Evolutionary conservation across 2,888 invertebrate genomes (phyloP).

Genomic region (Epirrhoe alternata): DNA sequence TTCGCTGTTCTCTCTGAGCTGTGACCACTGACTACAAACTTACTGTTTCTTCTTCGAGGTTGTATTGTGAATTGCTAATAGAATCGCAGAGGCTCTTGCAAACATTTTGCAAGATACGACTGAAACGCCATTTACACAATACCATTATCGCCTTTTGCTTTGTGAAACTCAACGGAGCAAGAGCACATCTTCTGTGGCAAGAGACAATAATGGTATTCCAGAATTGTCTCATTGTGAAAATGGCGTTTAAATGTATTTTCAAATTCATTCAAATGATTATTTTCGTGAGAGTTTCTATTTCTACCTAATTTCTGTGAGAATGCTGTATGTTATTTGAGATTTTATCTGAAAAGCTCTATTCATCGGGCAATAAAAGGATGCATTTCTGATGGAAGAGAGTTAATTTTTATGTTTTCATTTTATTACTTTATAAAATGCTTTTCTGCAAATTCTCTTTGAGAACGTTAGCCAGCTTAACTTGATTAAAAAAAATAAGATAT

Average conservation of each 20-base stretch:
- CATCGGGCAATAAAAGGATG: slow-evolving; percentile 5
- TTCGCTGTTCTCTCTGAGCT: slow-evolving; percentile 14
- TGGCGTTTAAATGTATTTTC: not conserved
- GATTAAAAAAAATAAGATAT: no score
- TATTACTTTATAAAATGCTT: no score
- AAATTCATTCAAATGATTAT: not conserved
- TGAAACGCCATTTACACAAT: no score
- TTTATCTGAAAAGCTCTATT: not conserved
- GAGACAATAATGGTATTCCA: no score
- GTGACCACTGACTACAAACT: slow-evolving; percentile 13
- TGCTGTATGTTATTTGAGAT: not conserved
- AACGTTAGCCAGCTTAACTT: no score
- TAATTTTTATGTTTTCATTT: not conserved
- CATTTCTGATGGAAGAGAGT: not conserved
- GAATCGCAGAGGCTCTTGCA: slow-evolving; percentile 18
- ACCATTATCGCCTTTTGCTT: no score
- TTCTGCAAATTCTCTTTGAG: no score
- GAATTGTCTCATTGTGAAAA: no score
- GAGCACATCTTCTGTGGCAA: no score
- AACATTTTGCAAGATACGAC: slow-evolving; percentile 6
- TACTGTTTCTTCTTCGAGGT: slow-evolving; percentile 8
- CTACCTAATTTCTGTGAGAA: slow-evolving; percentile 7
- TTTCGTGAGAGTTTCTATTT: not conserved
- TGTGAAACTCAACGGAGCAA: no score
- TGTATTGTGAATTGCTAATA: slow-evolving; percentile 33